A percentile compares a stretch with the other conserved stretches of the same genome.
These are phyloP conservation scores for Bos indicus DNA, from an alignment of 2,113 vertebrate species.

Conservation along the genomic window DNA sequence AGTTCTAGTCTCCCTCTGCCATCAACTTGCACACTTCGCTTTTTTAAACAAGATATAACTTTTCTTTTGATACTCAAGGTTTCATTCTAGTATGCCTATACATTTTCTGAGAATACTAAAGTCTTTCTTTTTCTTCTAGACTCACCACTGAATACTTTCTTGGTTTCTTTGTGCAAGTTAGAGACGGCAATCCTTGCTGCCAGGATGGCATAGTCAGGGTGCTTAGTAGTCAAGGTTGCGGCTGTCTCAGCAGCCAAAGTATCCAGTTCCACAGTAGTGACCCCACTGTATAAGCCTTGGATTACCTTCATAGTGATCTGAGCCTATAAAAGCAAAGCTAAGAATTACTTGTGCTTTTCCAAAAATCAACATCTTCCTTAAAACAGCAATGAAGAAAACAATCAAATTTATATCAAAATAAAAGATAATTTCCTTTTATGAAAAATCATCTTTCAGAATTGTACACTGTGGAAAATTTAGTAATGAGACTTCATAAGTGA, in stretches of 20 bases:
- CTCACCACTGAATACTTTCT: conserved; percentile 97
- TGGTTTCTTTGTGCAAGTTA: conserved; percentile 97
- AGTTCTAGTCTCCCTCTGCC: neutral
- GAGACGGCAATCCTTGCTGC: conserved; percentile 96
- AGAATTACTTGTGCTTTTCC: neutral
- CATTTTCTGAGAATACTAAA: conserved; percentile 27
- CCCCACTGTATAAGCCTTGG: conserved; percentile 94
- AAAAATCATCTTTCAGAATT: conserved; percentile 3
- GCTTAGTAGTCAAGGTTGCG: conserved; percentile 95
- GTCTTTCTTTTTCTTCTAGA: conserved; percentile 3
- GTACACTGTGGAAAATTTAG: neutral
- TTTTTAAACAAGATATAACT: conserved; percentile 31
- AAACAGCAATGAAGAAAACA: neutral
- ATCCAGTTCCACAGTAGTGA: conserved; percentile 95
- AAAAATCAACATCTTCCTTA: neutral
- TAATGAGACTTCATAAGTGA: conserved; percentile 6
- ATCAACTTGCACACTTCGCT: neutral
- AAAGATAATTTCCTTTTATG: conserved; percentile 4
- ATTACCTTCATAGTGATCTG: conserved; percentile 99
- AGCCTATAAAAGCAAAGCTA: conserved; percentile 77
- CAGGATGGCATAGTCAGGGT: conserved; percentile 95
- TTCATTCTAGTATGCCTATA: conserved; percentile 28
- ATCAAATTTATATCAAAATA: neutral
- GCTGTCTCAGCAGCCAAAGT: conserved; percentile 94
- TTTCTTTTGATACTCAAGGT: conserved; percentile 8